phyloP scores from a whole-genome alignment of 2,113 vertebrate genomes.

The Tonatia bakeri region DNA sequence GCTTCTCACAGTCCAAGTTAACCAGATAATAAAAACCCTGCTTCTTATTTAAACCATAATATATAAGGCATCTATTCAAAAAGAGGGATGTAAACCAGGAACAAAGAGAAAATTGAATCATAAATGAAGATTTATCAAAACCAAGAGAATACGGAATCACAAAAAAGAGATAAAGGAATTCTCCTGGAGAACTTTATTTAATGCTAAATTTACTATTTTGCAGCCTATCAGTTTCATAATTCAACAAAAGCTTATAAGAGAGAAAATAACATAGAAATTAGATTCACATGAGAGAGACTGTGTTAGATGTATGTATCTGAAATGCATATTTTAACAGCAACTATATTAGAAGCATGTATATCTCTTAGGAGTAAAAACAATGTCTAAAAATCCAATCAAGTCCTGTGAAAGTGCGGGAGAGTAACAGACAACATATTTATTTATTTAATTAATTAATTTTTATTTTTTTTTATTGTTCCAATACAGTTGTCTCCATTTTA shows the following conservation, averaged over 20 bases:
- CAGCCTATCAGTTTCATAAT: slow-evolving; percentile 44
- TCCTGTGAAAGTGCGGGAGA: neutral
- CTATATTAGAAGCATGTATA: neutral
- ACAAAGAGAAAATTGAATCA: neutral
- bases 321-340: neutral
- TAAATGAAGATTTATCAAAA: slow-evolving; percentile 26
- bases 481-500: no score
- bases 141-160: neutral
- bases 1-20: neutral
- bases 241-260: slow-evolving; percentile 55
- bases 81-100: neutral
- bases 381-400: neutral
- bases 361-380: neutral
- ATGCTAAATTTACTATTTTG: slow-evolving; percentile 44
- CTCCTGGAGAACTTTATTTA: slow-evolving; percentile 32
- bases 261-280: slow-evolving; percentile 62
- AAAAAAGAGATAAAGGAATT: slow-evolving; percentile 52
- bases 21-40: slow-evolving; percentile 13
- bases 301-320: slow-evolving; percentile 41
- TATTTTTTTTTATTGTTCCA: no score
- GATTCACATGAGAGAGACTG: slow-evolving; percentile 59
- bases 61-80: neutral
- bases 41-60: slow-evolving; percentile 25
- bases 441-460: no score
- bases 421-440: no score